A percentile compares a stretch with the other conserved stretches of the same genome.
phyloP scores from a whole-genome alignment of 2,888 invertebrate genomes.

The Orthonevra nobilis region DNA sequence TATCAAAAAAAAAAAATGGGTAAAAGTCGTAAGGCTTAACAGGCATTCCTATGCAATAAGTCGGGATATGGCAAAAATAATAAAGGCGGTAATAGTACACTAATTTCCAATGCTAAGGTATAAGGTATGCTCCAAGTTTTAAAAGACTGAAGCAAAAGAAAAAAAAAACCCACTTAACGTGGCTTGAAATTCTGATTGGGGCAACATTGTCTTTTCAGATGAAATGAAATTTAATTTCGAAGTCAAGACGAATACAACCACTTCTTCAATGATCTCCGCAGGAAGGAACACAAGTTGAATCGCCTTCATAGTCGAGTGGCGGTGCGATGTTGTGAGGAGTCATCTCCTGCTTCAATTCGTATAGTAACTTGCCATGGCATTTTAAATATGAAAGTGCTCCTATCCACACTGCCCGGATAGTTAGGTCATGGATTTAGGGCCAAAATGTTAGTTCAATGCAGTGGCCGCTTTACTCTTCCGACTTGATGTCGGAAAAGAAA shows the following conservation, averaged over 20 bases:
- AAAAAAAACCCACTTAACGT: too few species aligned
- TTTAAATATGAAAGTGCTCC: slow-evolving; percentile 60
- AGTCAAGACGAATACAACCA: slow-evolving; percentile 37
- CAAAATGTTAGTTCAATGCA: not conserved
- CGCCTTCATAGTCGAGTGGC: slow-evolving; percentile 25
- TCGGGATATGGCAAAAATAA: too few species aligned
- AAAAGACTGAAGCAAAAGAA: too few species aligned
- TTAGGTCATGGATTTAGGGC: slow-evolving; percentile 32
- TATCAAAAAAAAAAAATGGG: too few species aligned
- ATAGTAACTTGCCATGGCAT: slow-evolving; percentile 46
- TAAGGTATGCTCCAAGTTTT: too few species aligned
- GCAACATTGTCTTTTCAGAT: slow-evolving; percentile 43
- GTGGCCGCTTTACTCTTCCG: too few species aligned
- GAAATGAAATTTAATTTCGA: slow-evolving; percentile 42
- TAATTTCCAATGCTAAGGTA: too few species aligned
- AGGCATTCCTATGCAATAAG: too few species aligned
- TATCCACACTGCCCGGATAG: slow-evolving; percentile 39
- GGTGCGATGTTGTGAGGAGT: slow-evolving; percentile 61
- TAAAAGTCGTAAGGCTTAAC: too few species aligned
- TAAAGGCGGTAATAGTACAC: too few species aligned
- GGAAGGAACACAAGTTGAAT: slow-evolving; percentile 14
- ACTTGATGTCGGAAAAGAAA: slow-evolving; percentile 23
- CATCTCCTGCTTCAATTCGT: slow-evolving; percentile 57
- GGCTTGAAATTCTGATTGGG: slow-evolving; percentile 38
- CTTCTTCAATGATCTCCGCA: slow-evolving; percentile 44